Conservation (phyloP, 2,888 invertebrate species). For the Ophraella communa region DNA sequence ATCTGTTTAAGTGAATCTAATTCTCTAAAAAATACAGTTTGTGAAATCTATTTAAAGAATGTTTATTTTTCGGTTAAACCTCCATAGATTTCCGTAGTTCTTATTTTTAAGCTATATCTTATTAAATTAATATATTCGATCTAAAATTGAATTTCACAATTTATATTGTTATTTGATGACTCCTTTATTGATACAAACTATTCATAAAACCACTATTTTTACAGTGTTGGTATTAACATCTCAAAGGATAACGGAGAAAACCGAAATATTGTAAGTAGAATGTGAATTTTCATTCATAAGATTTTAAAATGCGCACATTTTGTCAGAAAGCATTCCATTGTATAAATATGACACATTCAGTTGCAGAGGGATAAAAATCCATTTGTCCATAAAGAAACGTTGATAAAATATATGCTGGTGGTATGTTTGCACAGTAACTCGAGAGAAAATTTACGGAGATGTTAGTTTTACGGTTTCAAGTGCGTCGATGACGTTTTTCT, state of each 20-base stretch:
- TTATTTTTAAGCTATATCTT: no score
- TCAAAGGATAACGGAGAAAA: neutral
- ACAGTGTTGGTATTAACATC: neutral
- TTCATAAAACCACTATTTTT: neutral
- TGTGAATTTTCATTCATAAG: constrained; percentile 6
- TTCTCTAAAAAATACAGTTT: no score
- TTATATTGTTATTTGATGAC: no score
- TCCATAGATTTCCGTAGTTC: no score
- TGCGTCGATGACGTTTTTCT: constrained; percentile 6
- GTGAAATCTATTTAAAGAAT: no score
- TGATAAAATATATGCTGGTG: constrained; percentile 33
- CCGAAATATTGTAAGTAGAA: neutral
- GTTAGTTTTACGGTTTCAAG: constrained; percentile 23
- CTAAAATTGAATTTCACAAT: no score
- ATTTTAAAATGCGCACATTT: constrained; percentile 12
- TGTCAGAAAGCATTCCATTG: constrained; percentile 21
- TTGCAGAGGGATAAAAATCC: constrained; percentile 28
- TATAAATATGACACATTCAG: constrained; percentile 34
- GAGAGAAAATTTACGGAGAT: constrained; percentile 32
- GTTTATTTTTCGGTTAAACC: no score
- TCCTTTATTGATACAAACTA: no score
- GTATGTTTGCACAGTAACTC: constrained; percentile 28
- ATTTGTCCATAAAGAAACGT: constrained; percentile 28
- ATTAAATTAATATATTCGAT: no score
- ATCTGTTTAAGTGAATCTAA: no score